Evolutionary conservation across 2,888 invertebrate species (phyloP).

Genomic region (Galerucella calmariensis): DNA sequence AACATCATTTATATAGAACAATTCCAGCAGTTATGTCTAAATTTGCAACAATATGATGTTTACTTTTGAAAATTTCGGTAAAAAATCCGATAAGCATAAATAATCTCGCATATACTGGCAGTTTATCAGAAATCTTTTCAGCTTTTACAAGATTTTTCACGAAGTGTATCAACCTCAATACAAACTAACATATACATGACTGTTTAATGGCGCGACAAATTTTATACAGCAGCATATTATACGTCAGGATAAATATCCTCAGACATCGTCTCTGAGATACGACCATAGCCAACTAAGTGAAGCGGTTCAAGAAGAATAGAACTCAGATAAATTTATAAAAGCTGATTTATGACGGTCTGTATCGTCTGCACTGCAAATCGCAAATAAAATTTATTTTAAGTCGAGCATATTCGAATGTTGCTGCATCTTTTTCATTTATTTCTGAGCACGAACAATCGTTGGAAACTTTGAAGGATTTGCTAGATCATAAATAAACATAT

Average conservation of each 20-base stretch:
- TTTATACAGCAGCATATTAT: conserved; percentile 64
- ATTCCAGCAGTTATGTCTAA: not conserved
- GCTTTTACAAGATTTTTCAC: conserved; percentile 40
- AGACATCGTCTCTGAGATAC: conserved; percentile 61
- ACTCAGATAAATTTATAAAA: conserved; percentile 64
- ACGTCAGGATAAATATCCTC: conserved; percentile 63
- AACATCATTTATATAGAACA: not conserved
- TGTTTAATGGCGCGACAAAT: conserved; percentile 65
- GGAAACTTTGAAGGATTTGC: conserved; percentile 4
- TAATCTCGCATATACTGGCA: conserved; percentile 13
- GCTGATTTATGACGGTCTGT: conserved; percentile 61
- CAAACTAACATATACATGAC: conserved; percentile 58
- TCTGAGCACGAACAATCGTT: conserved; percentile 19
- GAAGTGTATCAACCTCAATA: conserved; percentile 51
- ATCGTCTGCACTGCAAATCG: conserved; percentile 62
- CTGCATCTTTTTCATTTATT: conserved; percentile 28
- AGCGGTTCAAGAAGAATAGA: conserved; percentile 64
- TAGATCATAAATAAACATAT: not conserved
- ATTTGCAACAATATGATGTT: not conserved
- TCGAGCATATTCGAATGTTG: conserved; percentile 44
- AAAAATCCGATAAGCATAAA: conserved; percentile 19
- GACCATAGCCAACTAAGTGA: conserved; percentile 62
- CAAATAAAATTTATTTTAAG: conserved; percentile 58
- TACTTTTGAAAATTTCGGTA: not conserved
- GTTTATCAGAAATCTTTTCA: conserved; percentile 39